Base-by-base conservation (phyloP, 2,797 vertebrate species). In the Chromobotia macracanthus region DNA sequence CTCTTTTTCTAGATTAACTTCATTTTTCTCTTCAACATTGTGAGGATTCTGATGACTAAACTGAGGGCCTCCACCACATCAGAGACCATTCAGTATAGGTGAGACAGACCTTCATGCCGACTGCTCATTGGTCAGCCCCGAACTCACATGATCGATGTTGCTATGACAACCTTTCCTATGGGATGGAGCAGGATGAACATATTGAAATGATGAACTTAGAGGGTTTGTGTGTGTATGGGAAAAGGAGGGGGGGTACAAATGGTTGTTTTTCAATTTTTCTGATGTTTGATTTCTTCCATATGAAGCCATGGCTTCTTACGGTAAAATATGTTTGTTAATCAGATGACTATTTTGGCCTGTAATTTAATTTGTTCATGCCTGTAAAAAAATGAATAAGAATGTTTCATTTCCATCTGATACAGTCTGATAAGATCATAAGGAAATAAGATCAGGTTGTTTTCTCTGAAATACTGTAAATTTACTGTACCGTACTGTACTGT, bases 71-170 rank as follows among this genome's bases (percentile, higher is more conserved):
- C 96, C 0, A 97, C 96, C 53, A 97, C 96, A 0, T 97, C 96
- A 0, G 96, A 97, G 89, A 97, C 96, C 0, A 97, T 97, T 75
- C 96, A 97, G 87, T 97, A 97, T 92, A 95, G 96, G 96, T 97
- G 88, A 58, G 58, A 73, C 10, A n/a, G 1, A 19, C n/a, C n/a
- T 28, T 16, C n/a, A 53, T 23, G 7, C n/a, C n/a, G n/a, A n/a
- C n/a, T n/a, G n/a, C n/a, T n/a, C n/a, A n/a, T 18, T 18, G 50
- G 50, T n/a, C 18, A n/a, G n/a, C n/a, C n/a, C n/a, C n/a, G n/a
- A n/a, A n/a, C n/a, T n/a, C n/a, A n/a, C n/a, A n/a, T n/a, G n/a
- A n/a, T n/a, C n/a, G n/a, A n/a, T n/a, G n/a, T n/a, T n/a, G n/a
- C n/a, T n/a, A n/a, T n/a, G n/a, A n/a, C n/a, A n/a, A n/a, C n/a